Base-by-base conservation (phyloP, 2,888 invertebrate genomes). In the Cyrtodaria siliqua region DNA sequence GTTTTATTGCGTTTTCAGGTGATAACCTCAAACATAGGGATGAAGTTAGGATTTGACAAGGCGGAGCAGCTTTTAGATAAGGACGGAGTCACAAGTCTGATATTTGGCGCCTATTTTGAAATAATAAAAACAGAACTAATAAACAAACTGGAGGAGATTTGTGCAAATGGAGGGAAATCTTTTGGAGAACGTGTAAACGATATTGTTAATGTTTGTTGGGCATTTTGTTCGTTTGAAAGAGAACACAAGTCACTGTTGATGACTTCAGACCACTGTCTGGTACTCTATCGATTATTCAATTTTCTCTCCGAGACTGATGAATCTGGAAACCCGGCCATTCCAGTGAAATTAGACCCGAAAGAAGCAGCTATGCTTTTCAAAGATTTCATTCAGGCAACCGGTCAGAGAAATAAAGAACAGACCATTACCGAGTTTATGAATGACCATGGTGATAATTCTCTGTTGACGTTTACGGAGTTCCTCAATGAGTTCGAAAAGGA, bases 21-120 rank as follows among this genome's bases (percentile, higher is more conserved):
- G 14, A 93, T 97, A 57, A 96, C 96, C 40, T 96, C 96, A 0
- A 97, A 96, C 91, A 95, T 97, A 60, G 97, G 96, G 9, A 96
- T 96, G 0, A 93, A 96, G 2, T 94, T 97, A 50, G 96, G 96
- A 90, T 93, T 96, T 26, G 96, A 96, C 89, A 96, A 96, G 0
- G 95, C 96, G 2, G 96, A 97, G 92, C 95, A 96, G 89, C 96
- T 96, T 0, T 93, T 97, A 81, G 96, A 96, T 89, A 96, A 96
- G 92, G 96, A 95, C 6, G 81, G 76, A 16, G 44, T 56, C n/a
- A 69, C 59, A 6, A 55, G 63, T 8, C 63, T 84, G 73, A 83
- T 86, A 53, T 84, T 78, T 27, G 50, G 74, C 1, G 67, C 70
- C n/a, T 87, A 71, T 59, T 83, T 77, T 56, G 66, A 77, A 33